These are phyloP conservation scores for Dasyurus viverrinus DNA, from an alignment of 2,113 vertebrate genomes.

Conservation along the genomic window DNA sequence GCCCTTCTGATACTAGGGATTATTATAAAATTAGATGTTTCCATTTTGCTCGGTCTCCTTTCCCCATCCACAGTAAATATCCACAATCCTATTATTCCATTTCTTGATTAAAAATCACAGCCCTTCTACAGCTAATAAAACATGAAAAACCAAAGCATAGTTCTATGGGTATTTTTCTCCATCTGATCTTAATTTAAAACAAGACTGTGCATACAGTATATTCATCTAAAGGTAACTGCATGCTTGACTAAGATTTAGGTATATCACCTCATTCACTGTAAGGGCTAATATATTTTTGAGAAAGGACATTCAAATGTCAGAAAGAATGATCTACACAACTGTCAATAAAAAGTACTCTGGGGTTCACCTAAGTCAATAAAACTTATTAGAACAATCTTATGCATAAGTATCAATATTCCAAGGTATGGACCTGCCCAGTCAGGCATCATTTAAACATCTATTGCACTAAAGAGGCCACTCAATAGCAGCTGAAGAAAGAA, in stretches of 20 bases:
- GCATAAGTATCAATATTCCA: slow-evolving; percentile 38
- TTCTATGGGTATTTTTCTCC: background rate
- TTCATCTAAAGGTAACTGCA: background rate
- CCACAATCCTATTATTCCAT: background rate
- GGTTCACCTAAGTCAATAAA: slow-evolving; percentile 66
- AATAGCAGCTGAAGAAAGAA: slow-evolving; percentile 3
- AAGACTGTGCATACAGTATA: background rate
- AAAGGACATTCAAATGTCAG: slow-evolving; percentile 79
- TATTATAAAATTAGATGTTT: background rate
- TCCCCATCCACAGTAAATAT: slow-evolving; percentile 10
- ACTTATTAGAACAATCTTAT: slow-evolving; percentile 65
- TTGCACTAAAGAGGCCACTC: slow-evolving; percentile 55
- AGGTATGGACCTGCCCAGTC: slow-evolving; percentile 49
- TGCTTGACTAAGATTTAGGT: background rate
- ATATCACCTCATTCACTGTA: background rate
- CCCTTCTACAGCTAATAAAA: background rate
- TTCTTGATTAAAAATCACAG: background rate
- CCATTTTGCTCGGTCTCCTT: background rate
- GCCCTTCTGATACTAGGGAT: background rate
- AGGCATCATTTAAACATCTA: slow-evolving; percentile 43
- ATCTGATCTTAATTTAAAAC: slow-evolving; percentile 4
- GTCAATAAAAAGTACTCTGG: slow-evolving; percentile 68
- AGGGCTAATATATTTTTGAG: slow-evolving; percentile 38
- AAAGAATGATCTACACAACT: slow-evolving; percentile 59
- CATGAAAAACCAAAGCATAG: background rate